phyloP scores from a whole-genome alignment of 1,140 invertebrate species.

The Paramacrobiotus metropolitanus region DNA sequence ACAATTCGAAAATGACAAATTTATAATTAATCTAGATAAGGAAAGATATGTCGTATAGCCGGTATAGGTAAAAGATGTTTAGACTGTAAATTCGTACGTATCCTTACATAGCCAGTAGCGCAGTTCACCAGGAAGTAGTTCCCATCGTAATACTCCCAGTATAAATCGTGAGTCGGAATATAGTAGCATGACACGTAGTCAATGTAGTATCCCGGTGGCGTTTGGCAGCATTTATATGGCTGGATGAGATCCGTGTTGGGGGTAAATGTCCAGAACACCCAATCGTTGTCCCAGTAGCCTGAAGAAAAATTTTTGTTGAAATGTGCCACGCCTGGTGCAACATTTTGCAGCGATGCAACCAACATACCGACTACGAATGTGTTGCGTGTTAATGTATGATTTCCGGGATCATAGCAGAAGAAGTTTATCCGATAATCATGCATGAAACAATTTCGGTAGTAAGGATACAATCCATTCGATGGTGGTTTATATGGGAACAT shows the following conservation, averaged over 20 bases:
- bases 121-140: too few species aligned
- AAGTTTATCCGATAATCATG: background rate
- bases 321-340: background rate
- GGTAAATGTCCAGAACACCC: background rate
- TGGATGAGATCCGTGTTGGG: background rate
- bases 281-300: background rate
- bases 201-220: background rate
- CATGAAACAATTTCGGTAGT: background rate
- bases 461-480: background rate
- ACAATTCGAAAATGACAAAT: too few species aligned
- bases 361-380: background rate
- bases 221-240: background rate
- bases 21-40: too few species aligned
- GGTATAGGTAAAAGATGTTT: too few species aligned
- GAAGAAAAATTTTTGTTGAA: background rate
- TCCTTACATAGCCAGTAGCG: too few species aligned
- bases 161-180: background rate
- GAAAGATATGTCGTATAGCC: too few species aligned
- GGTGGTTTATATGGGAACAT: background rate
- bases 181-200: slow-evolving; percentile 2
- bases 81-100: too few species aligned
- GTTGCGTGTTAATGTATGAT: background rate
- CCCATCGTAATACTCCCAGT: background rate
- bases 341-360: background rate
- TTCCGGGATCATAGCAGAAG: background rate